Conservation (phyloP, 2,797 vertebrate species). For the Coranthus polyacanthus region DNA sequence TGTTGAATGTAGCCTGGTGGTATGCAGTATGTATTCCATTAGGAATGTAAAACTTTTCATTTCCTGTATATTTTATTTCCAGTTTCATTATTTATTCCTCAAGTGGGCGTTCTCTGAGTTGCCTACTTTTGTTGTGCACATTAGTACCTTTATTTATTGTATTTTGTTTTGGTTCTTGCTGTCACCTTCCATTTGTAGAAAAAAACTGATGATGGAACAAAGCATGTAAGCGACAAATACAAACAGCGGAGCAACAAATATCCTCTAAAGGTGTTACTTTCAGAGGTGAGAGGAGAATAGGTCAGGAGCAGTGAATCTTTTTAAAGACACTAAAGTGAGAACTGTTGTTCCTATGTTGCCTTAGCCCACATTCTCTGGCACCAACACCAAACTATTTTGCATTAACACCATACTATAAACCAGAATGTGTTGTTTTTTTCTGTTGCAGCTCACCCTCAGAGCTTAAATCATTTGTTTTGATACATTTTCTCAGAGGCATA, state of each 20-base stretch:
- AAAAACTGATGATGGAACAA: not conserved
- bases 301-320: not conserved
- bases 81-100: not conserved
- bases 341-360: not conserved
- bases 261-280: not conserved
- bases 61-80: not conserved
- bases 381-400: not conserved
- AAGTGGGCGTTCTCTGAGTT: not conserved
- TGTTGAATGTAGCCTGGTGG: too few species aligned
- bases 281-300: not conserved
- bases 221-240: not conserved
- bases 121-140: not conserved
- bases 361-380: not conserved
- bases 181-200: not conserved
- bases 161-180: not conserved
- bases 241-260: not conserved
- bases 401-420: not conserved
- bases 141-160: too few species aligned
- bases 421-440: not conserved
- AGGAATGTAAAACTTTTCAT: conserved; percentile 7
- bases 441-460: not conserved
- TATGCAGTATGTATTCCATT: not conserved
- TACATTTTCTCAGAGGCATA: not conserved
- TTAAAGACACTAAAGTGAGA: not conserved
- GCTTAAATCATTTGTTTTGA: not conserved